Conservation (phyloP, 2,797 vertebrate species). For the Myioborus miniatus region DNA sequence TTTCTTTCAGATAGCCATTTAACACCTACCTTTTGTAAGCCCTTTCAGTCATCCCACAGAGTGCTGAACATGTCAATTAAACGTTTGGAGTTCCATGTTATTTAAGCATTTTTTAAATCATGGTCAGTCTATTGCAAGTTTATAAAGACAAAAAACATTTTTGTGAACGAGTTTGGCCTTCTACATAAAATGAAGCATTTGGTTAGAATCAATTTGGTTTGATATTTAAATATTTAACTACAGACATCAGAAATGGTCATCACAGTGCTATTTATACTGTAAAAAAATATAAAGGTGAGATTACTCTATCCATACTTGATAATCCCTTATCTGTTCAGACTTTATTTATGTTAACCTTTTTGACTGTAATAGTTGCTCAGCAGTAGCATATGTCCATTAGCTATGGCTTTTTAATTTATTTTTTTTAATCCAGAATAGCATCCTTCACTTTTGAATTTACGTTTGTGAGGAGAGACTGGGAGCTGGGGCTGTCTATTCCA, state of each 20-base stretch:
- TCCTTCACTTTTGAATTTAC: not conserved
- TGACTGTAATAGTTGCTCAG: not conserved
- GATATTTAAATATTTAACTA: not conserved
- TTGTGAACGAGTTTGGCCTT: not conserved
- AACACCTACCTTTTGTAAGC: not conserved
- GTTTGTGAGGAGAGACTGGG: not conserved
- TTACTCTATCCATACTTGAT: not conserved
- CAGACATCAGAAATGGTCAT: not conserved
- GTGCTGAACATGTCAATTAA: not conserved
- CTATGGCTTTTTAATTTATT: not conserved
- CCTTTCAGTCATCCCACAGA: not conserved
- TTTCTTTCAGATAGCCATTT: not conserved
- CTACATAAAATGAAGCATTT: not conserved
- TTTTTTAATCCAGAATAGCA: not conserved
- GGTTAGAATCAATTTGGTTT: accelerated
- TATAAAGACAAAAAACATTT: not conserved
- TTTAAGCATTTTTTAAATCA: not conserved
- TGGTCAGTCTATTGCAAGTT: not conserved
- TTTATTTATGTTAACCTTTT: not conserved
- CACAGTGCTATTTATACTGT: not conserved
- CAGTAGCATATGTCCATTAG: not conserved
- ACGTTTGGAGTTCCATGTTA: not conserved
- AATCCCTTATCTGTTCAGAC: not conserved
- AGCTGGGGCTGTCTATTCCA: not conserved
- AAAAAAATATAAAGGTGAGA: not conserved